Base-by-base conservation (phyloP, 1,140 invertebrate species). In the Bombus pascuorum region DNA sequence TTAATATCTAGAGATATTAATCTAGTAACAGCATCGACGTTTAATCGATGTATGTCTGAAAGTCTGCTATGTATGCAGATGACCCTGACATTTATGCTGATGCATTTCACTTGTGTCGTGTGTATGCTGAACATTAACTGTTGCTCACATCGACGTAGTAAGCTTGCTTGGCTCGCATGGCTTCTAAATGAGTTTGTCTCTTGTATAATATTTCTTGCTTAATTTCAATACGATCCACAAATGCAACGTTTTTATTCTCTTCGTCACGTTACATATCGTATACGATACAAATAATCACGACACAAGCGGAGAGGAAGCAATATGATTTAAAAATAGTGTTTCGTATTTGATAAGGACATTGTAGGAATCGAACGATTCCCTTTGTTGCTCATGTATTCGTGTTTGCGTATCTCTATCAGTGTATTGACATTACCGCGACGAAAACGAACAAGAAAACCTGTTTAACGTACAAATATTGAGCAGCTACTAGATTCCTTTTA, bases 81-180 rank as follows among this genome's bases (percentile, higher is more conserved):
- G 92, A 93, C 94, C 93, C 90, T 94, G 93, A 94, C 93, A 94
- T 94, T 94, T 94, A 83, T 90, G 87, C 88, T 83, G 83, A 73
- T 83, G 91, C 92, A 91, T 93, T 92, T 93, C 91, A 89, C 91
- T 90, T 90, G 87, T 88, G 37, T 77, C n/a, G 34, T 83, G 89
- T 71, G 62, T 89, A 82, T 91, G 86, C 88, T 85, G 83, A 71
- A 84, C 83, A 82, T 65, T 92, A 92, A 90, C 87, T 80, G 68
- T 68, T 86, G 85, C 89, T 90, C 91, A 91, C 91, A 91, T 89
- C 44, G 37, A 37, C 68, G 18, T 53, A 53, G 47, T 22, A 18
- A 62, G 10, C 12, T 15, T 34, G 65, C n/a, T 66, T n/a, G 15
- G 2, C 15, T 34, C 15, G 32, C 42, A 15, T n/a, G 9, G 37